Base-by-base conservation (phyloP, 2,888 invertebrate genomes). In the Hirtodrosophila alboralis region DNA sequence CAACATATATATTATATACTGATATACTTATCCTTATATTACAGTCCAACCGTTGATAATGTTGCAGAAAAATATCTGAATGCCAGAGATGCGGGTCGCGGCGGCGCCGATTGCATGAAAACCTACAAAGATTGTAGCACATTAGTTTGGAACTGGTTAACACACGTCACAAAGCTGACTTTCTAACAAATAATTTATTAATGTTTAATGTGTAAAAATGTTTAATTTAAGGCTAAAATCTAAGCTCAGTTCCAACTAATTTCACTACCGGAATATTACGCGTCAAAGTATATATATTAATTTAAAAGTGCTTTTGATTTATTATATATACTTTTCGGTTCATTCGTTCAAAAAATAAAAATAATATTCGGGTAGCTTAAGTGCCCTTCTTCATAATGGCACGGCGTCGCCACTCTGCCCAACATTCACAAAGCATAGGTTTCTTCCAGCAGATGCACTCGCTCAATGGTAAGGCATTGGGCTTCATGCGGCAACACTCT, bases 41-140 rank as follows among this genome's bases (percentile, higher is more conserved):
- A 0, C 23, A 89, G 89, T 7, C 90, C 90, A 1, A 54, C 60
- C 0, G 10, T 72, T 5, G 57, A 75, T 4, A 89, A 87, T 30
- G 81, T 89, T 3, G 68, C 77, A 2, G 58, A 65, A 3, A 84
- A 84, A 45, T 89, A 89, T 48, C 47, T 86, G 3, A 64, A 78
- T 13, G 89, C 89, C 2, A 63, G 75, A 10, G 44, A 72, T 30
- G 78, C 86, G 0, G 90, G 89, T 12, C 65, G 67, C 1, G 73
- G 51, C 0, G 87, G 86, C 2, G 75, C 73, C 1, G 75, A 87
- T 40, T 89, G 89, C 40, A 47, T 53, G 10, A 64, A 54, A 43
- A 78, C 75, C 9, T 89, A 73, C 60, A 62, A 40, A 3, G 54
- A 76, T 3, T 88, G 88, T 34, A 81, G 54, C 5, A 18, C 38